Evolutionary conservation across 2,797 vertebrate species (phyloP), one percentile per base, ranked within the genome.

Genomic region (Malacoctenus gilli): DNA sequence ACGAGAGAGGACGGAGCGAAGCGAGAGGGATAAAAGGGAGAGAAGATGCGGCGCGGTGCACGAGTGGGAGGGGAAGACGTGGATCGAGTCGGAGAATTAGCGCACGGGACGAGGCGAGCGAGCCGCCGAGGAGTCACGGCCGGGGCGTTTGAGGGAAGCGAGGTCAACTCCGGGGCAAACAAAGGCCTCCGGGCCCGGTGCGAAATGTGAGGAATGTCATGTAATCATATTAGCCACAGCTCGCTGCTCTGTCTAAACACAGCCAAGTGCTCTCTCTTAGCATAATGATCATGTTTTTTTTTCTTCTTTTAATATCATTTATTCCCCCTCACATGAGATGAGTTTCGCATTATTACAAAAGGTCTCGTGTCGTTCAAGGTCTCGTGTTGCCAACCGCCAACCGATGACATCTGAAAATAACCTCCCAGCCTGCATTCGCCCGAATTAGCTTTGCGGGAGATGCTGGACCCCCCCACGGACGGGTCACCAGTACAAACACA

Each of bases 191-290:
- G 81, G 83, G 82, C 60, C 59, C 60, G 23, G 40, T 80, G 66
- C 52, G 15, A 75, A 85, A 87, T 70, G 66, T 79, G 72, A 77
- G 70, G 73, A 83, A 85, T 76, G 86, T 87, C 81, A 77, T 83
- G 82, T 87, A 80, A 88, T 89, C 77, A 76, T 73, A 87, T 90
- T 82, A 83, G 82, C 83, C 77, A 79, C 75, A 72, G 77, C 75
- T 80, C 77, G 65, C 31, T 28, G 77, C 77, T 70, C 70, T 73
- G 69, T 75, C 76, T 81, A 78, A 85, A 84, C 77, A 77, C 52
- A 53, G 44, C 67, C 72, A n/a, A n/a, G 58, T 36, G 54, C 49
- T 59, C 67, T 59, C 57, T 55, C 21, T 52, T 48, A 25, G 67
- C 53, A 44, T 64, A 65, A 77, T 74, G 41, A 72, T 68, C 35